Evolutionary conservation across 2,113 vertebrate species (phyloP).

Genomic region (Oceanites oceanicus): DNA sequence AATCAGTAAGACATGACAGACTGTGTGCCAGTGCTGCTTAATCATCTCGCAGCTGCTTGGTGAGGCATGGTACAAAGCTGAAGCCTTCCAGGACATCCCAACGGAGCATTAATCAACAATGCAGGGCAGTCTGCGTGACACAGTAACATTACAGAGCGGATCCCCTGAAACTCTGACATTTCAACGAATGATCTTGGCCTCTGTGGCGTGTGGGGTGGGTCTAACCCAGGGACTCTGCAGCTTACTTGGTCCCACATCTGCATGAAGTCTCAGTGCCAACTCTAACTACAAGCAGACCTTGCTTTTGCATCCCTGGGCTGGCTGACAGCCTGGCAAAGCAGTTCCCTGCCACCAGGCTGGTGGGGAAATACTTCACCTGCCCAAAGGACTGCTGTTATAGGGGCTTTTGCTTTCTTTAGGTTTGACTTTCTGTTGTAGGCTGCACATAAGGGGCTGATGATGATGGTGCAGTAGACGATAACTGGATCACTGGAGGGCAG

Average conservation of each 20-base stretch:
- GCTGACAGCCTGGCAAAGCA: neutral
- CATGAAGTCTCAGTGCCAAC: neutral
- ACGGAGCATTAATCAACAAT: neutral
- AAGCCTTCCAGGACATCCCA: neutral
- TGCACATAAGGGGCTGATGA: neutral
- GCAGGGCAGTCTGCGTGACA: neutral
- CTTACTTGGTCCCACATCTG: neutral
- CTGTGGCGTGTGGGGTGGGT: fast-evolving
- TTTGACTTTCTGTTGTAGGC: neutral
- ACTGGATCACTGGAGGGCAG: neutral
- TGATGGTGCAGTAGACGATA: neutral
- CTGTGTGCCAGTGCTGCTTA: neutral
- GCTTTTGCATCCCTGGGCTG: neutral
- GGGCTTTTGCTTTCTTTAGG: neutral
- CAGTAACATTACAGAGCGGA: neutral
- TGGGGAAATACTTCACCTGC: neutral
- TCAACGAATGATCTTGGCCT: neutral
- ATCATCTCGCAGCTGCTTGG: neutral
- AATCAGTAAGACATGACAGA: neutral
- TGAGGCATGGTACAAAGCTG: neutral
- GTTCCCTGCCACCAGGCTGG: neutral
- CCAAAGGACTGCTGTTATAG: neutral
- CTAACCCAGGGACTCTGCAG: neutral
- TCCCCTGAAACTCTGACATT: neutral
- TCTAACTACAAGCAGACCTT: neutral